These are phyloP conservation scores for Balaeniceps rex DNA, from an alignment of 2,113 vertebrate species.

Conservation along the genomic window DNA sequence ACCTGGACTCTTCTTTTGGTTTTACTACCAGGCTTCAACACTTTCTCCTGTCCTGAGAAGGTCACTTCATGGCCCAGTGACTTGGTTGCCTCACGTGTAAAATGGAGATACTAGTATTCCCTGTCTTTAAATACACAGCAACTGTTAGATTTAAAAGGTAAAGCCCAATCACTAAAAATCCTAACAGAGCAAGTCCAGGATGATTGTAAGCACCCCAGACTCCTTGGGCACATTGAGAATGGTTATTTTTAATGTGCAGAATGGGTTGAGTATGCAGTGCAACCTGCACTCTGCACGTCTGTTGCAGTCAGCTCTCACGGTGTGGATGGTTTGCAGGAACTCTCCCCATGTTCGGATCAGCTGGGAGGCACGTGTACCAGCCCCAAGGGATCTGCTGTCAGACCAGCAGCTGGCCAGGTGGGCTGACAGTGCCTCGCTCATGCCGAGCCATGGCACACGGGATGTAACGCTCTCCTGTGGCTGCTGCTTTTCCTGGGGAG, in stretches of 20 bases:
- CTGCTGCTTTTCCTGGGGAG: not conserved
- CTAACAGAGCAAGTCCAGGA: not conserved
- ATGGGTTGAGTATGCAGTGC: fast-evolving
- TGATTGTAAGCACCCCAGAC: not conserved
- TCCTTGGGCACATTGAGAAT: fast-evolving
- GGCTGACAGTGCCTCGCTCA: fast-evolving
- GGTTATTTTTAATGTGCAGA: not conserved
- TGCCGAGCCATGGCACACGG: fast-evolving
- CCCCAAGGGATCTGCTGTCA: not conserved
- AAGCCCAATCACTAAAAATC: not conserved
- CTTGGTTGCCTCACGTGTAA: not conserved
- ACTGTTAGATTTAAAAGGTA: not conserved
- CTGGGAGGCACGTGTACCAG: fast-evolving
- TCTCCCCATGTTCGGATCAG: fast-evolving
- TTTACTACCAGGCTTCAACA: not conserved
- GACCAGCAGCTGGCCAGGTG: not conserved
- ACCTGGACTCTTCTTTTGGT: not conserved
- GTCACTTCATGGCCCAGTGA: not conserved
- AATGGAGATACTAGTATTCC: not conserved
- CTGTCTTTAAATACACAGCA: not conserved
- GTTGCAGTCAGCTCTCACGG: fast-evolving
- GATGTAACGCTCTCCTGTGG: not conserved
- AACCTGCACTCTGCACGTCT: not conserved
- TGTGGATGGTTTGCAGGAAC: not conserved
- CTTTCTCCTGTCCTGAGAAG: not conserved